Conservation (phyloP, 2,888 invertebrate genomes). For the Noctua janthina region DNA sequence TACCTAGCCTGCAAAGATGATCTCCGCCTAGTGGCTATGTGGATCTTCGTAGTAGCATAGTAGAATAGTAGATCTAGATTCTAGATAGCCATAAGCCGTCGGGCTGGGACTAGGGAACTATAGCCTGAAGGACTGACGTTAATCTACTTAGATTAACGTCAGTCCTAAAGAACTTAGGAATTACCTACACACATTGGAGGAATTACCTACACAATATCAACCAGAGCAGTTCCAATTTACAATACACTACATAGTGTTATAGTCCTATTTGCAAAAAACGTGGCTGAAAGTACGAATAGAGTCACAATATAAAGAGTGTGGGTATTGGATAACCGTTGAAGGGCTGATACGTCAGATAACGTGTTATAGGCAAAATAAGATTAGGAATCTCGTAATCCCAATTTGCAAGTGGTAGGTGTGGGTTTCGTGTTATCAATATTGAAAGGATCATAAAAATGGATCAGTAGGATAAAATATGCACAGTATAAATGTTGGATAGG, state of each 20-base stretch:
- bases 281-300: not conserved
- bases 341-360: constrained; percentile 32
- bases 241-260: not conserved
- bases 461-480: not conserved
- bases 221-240: not conserved
- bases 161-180: not conserved
- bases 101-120: not conserved
- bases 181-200: not conserved
- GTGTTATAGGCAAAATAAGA: constrained; percentile 25
- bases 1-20: not conserved
- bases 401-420: constrained; percentile 22
- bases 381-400: constrained; percentile 41
- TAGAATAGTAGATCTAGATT: not conserved
- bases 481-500: not conserved
- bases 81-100: not conserved
- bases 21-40: not conserved
- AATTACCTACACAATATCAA: not conserved
- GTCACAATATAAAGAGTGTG: not conserved
- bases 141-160: not conserved
- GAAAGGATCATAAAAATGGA: not conserved
- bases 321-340: constrained; percentile 8
- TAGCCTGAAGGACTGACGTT: not conserved
- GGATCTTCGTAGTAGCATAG: not conserved
- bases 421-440: constrained; percentile 9
- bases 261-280: not conserved